phyloP scores from a whole-genome alignment of 2,797 vertebrate genomes.

The Garrulus glandarius region DNA sequence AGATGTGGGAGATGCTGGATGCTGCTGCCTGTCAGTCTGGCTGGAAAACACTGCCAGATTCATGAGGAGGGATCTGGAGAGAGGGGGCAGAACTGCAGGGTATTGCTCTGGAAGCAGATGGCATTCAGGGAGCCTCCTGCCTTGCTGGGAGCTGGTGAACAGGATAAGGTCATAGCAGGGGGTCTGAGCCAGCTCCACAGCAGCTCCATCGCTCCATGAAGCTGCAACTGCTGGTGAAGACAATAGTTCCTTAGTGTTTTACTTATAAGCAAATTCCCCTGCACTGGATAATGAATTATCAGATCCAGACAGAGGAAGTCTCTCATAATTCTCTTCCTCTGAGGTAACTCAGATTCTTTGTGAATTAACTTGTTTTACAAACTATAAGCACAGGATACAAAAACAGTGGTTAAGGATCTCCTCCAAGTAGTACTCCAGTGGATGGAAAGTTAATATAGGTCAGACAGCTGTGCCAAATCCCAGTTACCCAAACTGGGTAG shows the following conservation, averaged over 20 bases:
- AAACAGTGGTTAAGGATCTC: background rate
- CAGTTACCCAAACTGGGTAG: background rate
- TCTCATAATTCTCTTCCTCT: slow-evolving; percentile 31
- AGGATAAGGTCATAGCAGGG: background rate
- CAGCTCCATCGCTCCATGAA: background rate
- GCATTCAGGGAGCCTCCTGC: background rate
- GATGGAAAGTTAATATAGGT: slow-evolving; percentile 18
- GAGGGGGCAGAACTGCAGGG: background rate
- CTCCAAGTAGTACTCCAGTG: slow-evolving; percentile 9
- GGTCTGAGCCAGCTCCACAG: background rate
- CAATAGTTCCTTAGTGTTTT: background rate
- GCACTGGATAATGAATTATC: background rate
- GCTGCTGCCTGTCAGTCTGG: background rate
- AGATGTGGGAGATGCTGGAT: background rate
- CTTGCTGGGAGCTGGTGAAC: background rate
- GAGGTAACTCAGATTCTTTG: slow-evolving; percentile 14
- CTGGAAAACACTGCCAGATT: background rate
- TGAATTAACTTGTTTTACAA: slow-evolving; percentile 24
- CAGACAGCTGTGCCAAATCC: background rate
- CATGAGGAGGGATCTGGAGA: background rate
- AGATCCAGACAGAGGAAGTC: slow-evolving; percentile 43
- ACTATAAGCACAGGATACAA: background rate
- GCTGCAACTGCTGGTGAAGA: background rate
- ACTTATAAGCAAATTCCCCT: background rate
- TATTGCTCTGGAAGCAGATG: background rate